Evolutionary conservation across 2,888 invertebrate species (phyloP), one percentile per base, ranked within the genome.

Genomic region (Agonopterix arenella): DNA sequence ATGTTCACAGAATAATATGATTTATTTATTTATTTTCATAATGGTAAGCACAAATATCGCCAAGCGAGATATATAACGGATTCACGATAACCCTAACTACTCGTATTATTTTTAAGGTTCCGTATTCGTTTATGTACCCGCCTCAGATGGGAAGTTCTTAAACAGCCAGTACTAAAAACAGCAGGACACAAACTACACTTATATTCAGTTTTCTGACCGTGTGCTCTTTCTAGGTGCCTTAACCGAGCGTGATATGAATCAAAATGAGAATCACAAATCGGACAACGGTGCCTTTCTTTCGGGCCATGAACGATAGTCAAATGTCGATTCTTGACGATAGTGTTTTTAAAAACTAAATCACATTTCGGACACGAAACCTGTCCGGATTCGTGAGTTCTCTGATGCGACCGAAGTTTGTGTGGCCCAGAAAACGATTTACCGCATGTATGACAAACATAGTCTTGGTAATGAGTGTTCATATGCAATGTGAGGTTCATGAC

Each of bases 401-500:
- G 68, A 52, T 90, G 90, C 11, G 83, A 70, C 44, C 77, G 69
- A 36, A 89, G 68, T 44, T 84, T 84, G 5, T 82, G 74, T n/a
- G 72, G 71, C 11, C 74, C 75, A 1, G 84, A 78, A 59, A 77
- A 90, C 2, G 80, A 82, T 59, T 89, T 90, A 0, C 90, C 90
- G 52, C 90, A 90, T 1, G 71, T 70, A 36, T 78, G 67, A 50
- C 90, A 90, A 7, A 89, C 76, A 52, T 70, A 82, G 46, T 76
- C 77, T 54, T 77, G 82, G 47, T 84, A 76, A 64, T 90, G 86
- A 49, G 73, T 68, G 57, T 90, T 90, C 74, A 89, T 88, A 42
- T 90, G 81, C 3, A 64, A 57, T 11, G 71, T 70, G 2, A 84
- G 58, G n/a, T 61, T 68, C 67, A 77, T 66, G 8, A 75, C 73